Evolutionary conservation across 2,888 invertebrate species (phyloP).

Genomic region (Monochamus alternatus): DNA sequence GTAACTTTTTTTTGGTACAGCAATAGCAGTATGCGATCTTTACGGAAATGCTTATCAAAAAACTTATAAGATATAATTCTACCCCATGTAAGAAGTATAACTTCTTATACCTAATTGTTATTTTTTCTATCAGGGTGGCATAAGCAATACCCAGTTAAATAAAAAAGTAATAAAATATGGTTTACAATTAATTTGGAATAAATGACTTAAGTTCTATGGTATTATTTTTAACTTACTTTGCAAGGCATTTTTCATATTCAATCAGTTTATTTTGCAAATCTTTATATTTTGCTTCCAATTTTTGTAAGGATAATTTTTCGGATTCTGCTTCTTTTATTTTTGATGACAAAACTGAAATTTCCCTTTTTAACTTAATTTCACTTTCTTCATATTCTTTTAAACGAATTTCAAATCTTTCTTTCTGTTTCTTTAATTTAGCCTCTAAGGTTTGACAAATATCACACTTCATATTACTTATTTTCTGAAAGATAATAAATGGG

Average conservation of each 20-base stretch:
- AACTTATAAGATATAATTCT: no score
- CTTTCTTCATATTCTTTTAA: constrained; percentile 46
- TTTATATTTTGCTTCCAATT: constrained; percentile 44
- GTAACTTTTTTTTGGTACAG: no score
- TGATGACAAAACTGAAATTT: constrained; percentile 47
- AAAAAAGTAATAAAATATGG: no score
- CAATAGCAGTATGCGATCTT: no score
- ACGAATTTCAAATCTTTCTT: constrained; percentile 44
- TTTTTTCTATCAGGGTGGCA: no score
- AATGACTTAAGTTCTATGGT: neutral
- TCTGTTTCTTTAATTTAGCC: constrained; percentile 48
- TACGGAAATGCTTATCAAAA: no score
- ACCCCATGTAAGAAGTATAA: no score
- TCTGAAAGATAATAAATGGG: constrained; percentile 42
- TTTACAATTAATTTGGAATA: no score
- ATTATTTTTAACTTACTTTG: constrained; percentile 42
- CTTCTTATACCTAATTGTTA: no score
- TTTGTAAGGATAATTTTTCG: constrained; percentile 36
- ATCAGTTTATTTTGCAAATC: constrained; percentile 46
- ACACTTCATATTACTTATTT: constrained; percentile 47
- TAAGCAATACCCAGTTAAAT: no score
- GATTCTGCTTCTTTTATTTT: constrained; percentile 44
- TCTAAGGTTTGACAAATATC: constrained; percentile 48
- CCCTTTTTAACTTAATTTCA: constrained; percentile 45
- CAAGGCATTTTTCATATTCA: constrained; percentile 48